Evolutionary conservation across 2,888 invertebrate genomes (phyloP), one percentile per base, ranked within the genome.

Genomic region (Drosophila birchii): DNA sequence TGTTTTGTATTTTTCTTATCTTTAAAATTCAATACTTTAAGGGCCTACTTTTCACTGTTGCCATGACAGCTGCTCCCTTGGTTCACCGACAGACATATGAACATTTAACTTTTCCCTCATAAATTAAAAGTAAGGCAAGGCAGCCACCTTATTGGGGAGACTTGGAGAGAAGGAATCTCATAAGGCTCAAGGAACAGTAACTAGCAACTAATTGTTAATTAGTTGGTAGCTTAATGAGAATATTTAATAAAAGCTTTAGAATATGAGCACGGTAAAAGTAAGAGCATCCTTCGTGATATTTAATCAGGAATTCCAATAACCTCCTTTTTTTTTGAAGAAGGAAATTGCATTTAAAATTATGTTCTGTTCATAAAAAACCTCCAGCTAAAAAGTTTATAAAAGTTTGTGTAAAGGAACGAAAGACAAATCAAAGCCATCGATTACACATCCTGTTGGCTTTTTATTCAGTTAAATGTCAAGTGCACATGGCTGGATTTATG

Each of bases 11-110:
- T 20, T 1, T 32, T 23, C 20, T 34, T 23, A 53, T 53, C 34
- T 36, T 34, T 3, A 36, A 36, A 3, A 3, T 11, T 34, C 3
- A 6, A 23, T 20, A 16, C 5, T 23, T 23, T 36, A 23, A 51
- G 20, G 16, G 51, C 3, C 18, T 38, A 14, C 3, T 5, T 23
- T 41, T 14, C 3, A 1, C n/a, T 1, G 60, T 60, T 59, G 23
- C 60, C 11, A 59, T 59, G 60, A 41, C 39, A 60, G 41, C 59
- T 32, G 56, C 58, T n/a, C 18, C 59, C 39, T 8, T 2, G 11
- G 11, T n/a, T 18, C 14, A n/a, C n/a, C 7, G 9, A 3, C 38
- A 38, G 16, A 3, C 55, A 51, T 20, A 34, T 51, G 20, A 51
- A 51, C 20, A 51, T 34, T 51, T 16, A 51, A 51, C 34, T 51